phyloP scores from a whole-genome alignment of 35 echinoderm and acorn worm species.

The Ophiothrix spiculata region DNA sequence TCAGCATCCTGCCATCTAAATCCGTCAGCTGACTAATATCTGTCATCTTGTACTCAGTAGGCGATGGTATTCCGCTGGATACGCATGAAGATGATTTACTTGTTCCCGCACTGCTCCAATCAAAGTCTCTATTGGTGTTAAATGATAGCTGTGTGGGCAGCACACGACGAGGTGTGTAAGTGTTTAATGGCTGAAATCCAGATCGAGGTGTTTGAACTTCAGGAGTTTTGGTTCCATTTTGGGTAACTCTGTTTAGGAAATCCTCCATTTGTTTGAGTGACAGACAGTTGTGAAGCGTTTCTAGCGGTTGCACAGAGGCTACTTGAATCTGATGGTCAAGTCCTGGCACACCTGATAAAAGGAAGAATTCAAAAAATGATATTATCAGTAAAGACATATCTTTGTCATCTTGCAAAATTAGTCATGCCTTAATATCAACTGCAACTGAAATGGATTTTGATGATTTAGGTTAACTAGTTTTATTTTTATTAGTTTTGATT shows the following conservation, averaged over 20 bases:
- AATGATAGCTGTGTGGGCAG: conserved; percentile 23
- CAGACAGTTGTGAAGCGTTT: conserved; percentile 90
- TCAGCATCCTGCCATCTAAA: background rate
- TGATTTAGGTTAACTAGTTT: too few relatives aligned
- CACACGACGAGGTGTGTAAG: conserved; percentile 70
- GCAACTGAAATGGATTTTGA: too few relatives aligned
- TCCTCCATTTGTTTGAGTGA: conserved; percentile 90
- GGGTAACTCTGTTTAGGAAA: conserved; percentile 72
- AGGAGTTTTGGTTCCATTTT: conserved; percentile 40
- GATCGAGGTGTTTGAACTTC: conserved; percentile 31
- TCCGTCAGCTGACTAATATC: background rate
- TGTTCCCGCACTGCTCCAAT: conserved; percentile 56
- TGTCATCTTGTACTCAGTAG: conserved; percentile 46
- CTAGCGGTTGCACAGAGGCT: conserved; percentile 80
- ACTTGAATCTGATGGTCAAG: conserved; percentile 86
- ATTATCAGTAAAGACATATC: too few relatives aligned
- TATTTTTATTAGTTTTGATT: too few relatives aligned
- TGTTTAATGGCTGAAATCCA: conserved; percentile 39
- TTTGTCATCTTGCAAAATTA: too few relatives aligned
- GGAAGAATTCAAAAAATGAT: background rate
- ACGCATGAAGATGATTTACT: conserved; percentile 86
- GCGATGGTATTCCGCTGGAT: conserved; percentile 82
- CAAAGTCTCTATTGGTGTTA: conserved; percentile 29
- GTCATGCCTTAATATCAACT: too few relatives aligned
- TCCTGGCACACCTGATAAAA: conserved; percentile 34